A percentile compares a stretch with the other conserved stretches of the same genome.
These are phyloP conservation scores for Synergus japonicus DNA, from an alignment of 2,888 invertebrate species.

Conservation along the genomic window DNA sequence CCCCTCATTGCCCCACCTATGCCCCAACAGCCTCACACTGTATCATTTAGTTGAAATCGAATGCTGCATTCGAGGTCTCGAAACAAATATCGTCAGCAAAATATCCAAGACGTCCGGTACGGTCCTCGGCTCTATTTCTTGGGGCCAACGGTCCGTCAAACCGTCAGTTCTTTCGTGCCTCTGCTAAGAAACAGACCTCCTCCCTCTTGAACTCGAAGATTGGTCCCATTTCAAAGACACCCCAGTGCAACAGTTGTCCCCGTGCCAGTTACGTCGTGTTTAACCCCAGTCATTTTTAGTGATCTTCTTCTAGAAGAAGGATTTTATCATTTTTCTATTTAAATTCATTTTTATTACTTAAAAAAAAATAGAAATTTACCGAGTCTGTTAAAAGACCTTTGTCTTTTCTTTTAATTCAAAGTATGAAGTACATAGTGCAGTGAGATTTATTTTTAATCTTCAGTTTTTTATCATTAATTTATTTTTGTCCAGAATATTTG, in stretches of 20 bases:
- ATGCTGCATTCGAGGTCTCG: constrained; percentile 23
- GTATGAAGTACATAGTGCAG: not conserved
- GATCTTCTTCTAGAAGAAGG: not conserved
- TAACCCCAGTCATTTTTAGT: not conserved
- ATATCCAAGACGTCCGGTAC: not conserved
- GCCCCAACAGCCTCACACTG: not conserved
- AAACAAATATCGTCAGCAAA: constrained; percentile 50
- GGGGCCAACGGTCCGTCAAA: not conserved
- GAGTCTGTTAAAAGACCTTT: too few species aligned
- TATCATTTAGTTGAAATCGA: not conserved
- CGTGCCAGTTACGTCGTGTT: not conserved
- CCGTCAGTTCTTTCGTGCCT: not conserved
- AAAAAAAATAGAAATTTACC: not conserved
- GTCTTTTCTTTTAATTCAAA: too few species aligned
- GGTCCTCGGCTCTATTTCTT: not conserved
- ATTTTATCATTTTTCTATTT: not conserved
- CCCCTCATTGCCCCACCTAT: not conserved
- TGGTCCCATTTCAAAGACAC: not conserved
- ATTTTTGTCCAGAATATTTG: too few species aligned
- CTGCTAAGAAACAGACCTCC: not conserved
- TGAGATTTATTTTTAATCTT: not conserved
- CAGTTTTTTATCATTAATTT: too few species aligned
- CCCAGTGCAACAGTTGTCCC: not conserved
- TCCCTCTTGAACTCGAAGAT: not conserved
- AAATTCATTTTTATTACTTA: not conserved